phyloP scores from a whole-genome alignment of 2,113 vertebrate genomes.

The Cricetomys ansorgei region DNA sequence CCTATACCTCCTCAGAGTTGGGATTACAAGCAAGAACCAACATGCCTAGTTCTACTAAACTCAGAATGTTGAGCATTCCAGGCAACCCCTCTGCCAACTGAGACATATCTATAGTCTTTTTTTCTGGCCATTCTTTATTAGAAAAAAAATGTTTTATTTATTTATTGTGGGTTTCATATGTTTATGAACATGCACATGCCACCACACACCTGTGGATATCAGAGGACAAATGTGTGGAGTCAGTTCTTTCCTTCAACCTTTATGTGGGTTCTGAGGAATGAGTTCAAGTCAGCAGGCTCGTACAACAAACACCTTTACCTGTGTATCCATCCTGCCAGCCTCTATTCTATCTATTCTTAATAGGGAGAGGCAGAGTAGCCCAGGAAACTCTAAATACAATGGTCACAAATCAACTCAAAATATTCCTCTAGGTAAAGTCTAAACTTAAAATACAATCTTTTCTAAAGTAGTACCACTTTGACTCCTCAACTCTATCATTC shows the following conservation, averaged over 20 bases:
- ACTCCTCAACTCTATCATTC: background rate
- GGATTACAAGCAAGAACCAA: no score
- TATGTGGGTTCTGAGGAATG: background rate
- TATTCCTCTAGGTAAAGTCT: background rate
- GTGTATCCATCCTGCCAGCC: background rate
- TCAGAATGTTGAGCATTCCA: background rate
- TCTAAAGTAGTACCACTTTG: background rate
- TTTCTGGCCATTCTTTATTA: background rate
- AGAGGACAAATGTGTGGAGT: background rate
- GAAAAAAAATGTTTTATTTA: background rate
- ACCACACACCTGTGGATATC: background rate
- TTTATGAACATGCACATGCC: background rate
- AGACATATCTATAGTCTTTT: background rate
- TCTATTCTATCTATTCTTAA: background rate
- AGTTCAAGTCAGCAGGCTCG: background rate
- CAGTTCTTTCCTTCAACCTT: background rate
- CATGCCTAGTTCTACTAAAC: background rate
- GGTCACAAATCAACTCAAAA: background rate
- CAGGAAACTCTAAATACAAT: background rate
- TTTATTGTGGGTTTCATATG: background rate
- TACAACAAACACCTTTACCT: background rate
- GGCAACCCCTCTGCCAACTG: background rate
- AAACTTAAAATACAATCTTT: background rate
- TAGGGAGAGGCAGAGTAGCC: background rate
- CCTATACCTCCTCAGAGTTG: background rate